Evolutionary conservation across 2,113 vertebrate species (phyloP).

Genomic region (Rattus rattus): DNA sequence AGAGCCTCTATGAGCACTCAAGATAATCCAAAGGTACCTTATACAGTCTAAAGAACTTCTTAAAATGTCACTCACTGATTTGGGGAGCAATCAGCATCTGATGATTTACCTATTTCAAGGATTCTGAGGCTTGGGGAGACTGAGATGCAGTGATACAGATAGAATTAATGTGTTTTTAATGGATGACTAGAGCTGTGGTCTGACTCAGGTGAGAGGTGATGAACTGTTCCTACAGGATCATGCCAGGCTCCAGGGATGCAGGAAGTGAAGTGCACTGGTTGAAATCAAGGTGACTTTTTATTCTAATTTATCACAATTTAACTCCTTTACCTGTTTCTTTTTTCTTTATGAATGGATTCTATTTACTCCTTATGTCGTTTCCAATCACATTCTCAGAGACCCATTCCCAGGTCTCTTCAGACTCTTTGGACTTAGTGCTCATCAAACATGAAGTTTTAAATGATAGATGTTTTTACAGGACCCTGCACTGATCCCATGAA

Average conservation of each 20-base stretch:
- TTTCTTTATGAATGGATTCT: conserved; percentile 1
- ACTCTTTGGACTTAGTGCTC: conserved; percentile 42
- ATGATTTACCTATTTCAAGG: neutral
- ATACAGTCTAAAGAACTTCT: neutral
- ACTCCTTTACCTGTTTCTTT: conserved; percentile 1
- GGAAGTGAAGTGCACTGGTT: neutral
- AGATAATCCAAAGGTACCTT: neutral
- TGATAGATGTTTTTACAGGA: conserved; percentile 51
- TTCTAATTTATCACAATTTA: conserved; percentile 18
- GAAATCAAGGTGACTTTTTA: neutral
- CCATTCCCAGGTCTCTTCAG: conserved; percentile 35
- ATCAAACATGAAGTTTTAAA: conserved; percentile 72
- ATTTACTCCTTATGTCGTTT: conserved; percentile 5
- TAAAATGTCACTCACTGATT: neutral
- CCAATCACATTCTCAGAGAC: conserved; percentile 64
- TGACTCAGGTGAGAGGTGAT: neutral
- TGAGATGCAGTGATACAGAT: neutral
- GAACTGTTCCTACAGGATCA: neutral
- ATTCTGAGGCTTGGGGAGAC: neutral
- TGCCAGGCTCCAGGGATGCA: too few species aligned
- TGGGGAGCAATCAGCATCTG: neutral
- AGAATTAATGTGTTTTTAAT: conserved; percentile 10
- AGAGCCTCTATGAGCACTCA: neutral
- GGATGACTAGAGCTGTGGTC: neutral
- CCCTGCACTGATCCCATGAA: conserved; percentile 41